Conservation (phyloP, 2,797 vertebrate species). For the Oreochromis mossambicus region DNA sequence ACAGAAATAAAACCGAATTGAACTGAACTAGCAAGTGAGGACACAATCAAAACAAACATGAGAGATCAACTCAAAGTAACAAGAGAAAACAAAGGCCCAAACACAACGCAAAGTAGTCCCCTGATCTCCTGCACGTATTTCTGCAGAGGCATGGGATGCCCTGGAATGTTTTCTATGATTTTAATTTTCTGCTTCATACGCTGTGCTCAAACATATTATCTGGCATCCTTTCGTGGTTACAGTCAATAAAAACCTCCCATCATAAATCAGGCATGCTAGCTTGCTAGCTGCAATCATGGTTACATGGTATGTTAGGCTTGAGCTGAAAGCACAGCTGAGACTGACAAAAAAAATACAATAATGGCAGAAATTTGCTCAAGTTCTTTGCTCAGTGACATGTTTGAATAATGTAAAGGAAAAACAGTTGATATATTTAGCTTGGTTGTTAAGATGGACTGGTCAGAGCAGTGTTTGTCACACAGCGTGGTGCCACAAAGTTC, state of each 20-base stretch:
- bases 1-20: background rate
- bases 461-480: background rate
- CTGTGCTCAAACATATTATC: background rate
- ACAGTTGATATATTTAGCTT: background rate
- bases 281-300: background rate
- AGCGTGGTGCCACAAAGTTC: background rate
- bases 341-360: background rate
- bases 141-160: background rate
- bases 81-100: background rate
- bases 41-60: background rate
- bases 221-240: background rate
- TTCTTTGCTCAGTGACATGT: background rate
- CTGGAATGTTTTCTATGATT: background rate
- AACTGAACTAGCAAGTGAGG: background rate
- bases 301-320: background rate
- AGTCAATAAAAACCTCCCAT: background rate
- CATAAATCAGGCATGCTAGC: background rate
- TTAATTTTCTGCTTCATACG: background rate
- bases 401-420: background rate
- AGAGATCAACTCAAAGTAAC: background rate
- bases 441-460: background rate
- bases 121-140: background rate
- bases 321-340: background rate
- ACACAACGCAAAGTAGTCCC: background rate
- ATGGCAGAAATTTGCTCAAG: background rate